These are phyloP conservation scores for Brachyalestes nurse DNA, from an alignment of 2,797 vertebrate species.

Conservation along the genomic window DNA sequence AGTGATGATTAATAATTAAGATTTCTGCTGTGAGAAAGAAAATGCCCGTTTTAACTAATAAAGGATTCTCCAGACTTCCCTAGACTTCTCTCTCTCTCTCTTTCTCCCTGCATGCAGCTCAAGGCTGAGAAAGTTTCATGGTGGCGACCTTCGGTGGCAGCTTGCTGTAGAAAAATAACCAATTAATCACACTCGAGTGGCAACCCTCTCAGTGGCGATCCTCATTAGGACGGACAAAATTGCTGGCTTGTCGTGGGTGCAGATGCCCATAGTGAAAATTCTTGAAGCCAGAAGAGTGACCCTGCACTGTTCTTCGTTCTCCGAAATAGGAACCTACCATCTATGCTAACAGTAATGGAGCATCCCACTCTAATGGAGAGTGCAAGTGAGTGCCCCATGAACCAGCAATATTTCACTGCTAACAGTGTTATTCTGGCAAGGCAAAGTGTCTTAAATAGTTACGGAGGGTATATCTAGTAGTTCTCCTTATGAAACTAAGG, in stretches of 20 bases:
- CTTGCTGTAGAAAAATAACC: constrained; percentile 23
- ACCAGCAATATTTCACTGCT: constrained; percentile 22
- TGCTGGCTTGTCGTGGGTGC: background rate
- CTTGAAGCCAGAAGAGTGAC: background rate
- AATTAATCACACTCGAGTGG: constrained; percentile 21
- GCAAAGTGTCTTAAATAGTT: background rate
- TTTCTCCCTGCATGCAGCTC: constrained; percentile 1
- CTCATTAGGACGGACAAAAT: constrained; percentile 29
- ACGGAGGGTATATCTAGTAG: background rate
- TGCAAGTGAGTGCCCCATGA: constrained; percentile 13
- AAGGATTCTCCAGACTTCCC: background rate
- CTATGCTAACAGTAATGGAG: constrained; percentile 30
- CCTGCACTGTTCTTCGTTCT: constrained; percentile 14
- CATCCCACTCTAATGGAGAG: constrained; percentile 23
- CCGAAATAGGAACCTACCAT: background rate
- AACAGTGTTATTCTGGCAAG: background rate
- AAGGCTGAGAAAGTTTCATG: constrained; percentile 12
- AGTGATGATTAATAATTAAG: too few species aligned
- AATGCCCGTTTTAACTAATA: background rate
- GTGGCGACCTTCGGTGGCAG: background rate
- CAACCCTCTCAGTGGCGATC: background rate
- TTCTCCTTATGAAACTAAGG: background rate
- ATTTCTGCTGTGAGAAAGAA: background rate
- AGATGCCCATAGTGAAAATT: background rate
- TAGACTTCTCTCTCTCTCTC: background rate